Evolutionary conservation across 2,888 invertebrate species (phyloP).

Genomic region (Lamellibrachia columna): DNA sequence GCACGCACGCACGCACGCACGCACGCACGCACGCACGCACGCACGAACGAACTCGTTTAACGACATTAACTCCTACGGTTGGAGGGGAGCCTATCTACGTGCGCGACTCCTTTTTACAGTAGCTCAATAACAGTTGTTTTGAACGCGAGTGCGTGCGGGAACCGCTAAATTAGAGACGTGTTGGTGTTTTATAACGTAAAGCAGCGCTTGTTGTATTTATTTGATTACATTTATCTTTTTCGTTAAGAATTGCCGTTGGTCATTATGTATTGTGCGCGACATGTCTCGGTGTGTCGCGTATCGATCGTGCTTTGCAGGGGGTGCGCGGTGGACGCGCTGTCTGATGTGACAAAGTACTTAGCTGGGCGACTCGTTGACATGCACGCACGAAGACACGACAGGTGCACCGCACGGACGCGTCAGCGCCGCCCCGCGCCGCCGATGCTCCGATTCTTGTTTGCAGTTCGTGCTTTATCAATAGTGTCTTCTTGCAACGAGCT

Average conservation of each 20-base stretch:
- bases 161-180: neutral
- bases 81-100: neutral
- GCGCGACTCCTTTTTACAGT: neutral
- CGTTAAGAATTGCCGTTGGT: neutral
- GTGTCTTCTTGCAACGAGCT: neutral
- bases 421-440: neutral
- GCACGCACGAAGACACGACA: neutral
- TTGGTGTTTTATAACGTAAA: neutral
- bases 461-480: neutral
- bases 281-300: neutral
- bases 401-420: neutral
- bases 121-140: neutral
- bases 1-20: neutral
- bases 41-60: neutral
- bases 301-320: slow-evolving; percentile 10
- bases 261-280: neutral
- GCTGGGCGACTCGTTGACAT: neutral
- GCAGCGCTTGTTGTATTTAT: neutral
- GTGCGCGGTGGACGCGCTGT: neutral
- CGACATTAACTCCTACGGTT: neutral
- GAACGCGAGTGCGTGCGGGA: neutral
- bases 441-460: neutral
- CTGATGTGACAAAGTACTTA: neutral
- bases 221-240: neutral
- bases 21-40: neutral